A percentile compares a stretch with the other conserved stretches of the same genome.
These are phyloP conservation scores for Etheostoma perlongum DNA, from an alignment of 2,797 vertebrate genomes.

Conservation along the genomic window DNA sequence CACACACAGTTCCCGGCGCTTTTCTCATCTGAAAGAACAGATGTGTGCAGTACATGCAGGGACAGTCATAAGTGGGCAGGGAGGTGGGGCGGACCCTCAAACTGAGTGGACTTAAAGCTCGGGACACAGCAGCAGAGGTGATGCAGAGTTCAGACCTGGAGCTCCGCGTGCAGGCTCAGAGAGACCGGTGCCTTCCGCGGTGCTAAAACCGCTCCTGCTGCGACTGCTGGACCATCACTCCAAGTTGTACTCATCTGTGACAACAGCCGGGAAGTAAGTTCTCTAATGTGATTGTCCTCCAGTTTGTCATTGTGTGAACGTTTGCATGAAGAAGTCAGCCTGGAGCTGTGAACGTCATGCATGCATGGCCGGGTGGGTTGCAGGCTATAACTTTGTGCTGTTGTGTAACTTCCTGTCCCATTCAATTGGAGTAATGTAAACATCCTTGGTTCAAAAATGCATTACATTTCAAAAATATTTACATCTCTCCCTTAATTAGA, in stretches of 20 bases:
- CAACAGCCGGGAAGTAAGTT: constrained; percentile 39
- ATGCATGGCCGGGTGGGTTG: background rate
- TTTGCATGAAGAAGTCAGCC: background rate
- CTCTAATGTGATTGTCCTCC: constrained; percentile 8
- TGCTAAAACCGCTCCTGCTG: constrained; percentile 56
- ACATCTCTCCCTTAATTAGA: background rate
- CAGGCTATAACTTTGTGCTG: constrained; percentile 13
- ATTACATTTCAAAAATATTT: background rate
- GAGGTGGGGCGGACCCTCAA: constrained; percentile 55
- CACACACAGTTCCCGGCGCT: constrained; percentile 42
- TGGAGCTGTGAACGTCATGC: background rate
- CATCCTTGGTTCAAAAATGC: background rate
- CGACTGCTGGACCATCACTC: constrained; percentile 12
- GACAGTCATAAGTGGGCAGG: constrained; percentile 22
- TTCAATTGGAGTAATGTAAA: background rate
- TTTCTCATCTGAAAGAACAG: constrained; percentile 54
- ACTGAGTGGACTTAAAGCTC: constrained; percentile 63
- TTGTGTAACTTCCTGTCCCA: constrained; percentile 20
- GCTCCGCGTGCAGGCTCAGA: constrained; percentile 10
- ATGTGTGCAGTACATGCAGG: constrained; percentile 32
- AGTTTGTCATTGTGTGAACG: constrained; percentile 20
- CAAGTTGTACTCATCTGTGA: constrained; percentile 25
- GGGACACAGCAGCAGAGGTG: constrained; percentile 41
- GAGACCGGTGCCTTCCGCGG: constrained; percentile 52
- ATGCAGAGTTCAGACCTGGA: constrained; percentile 41